Conservation (phyloP, 2,113 vertebrate species). For the Heloderma charlesbogerti region DNA sequence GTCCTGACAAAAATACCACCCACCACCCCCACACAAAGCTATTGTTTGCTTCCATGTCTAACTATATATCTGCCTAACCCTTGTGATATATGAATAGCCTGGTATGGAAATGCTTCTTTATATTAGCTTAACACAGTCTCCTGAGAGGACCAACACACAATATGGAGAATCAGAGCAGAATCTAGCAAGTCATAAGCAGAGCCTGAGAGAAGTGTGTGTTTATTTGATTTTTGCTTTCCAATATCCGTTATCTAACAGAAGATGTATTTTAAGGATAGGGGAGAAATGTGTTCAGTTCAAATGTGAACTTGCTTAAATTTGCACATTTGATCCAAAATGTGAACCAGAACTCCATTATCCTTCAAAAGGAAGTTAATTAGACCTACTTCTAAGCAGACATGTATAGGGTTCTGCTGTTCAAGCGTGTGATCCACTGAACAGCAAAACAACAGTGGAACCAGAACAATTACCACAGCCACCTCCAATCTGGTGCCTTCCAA, state of each 20-base stretch:
- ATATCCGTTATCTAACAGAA: not conserved
- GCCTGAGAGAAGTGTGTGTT: not conserved
- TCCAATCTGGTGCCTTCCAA: no score
- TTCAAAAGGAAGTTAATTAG: no score
- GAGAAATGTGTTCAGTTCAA: no score
- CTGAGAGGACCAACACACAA: not conserved
- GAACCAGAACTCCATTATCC: no score
- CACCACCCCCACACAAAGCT: no score
- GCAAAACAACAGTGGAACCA: constrained; percentile 79
- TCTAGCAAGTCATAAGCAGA: not conserved
- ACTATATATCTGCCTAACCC: constrained; percentile 63
- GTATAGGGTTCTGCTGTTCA: constrained; percentile 65
- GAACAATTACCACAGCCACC: constrained; percentile 66
- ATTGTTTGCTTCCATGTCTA: constrained; percentile 40
- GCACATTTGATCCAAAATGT: no score
- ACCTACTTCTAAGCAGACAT: not conserved
- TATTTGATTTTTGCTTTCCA: not conserved
- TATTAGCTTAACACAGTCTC: constrained; percentile 51
- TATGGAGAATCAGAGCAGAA: not conserved
- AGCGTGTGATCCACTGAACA: constrained; percentile 82
- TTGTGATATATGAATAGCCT: constrained; percentile 78
- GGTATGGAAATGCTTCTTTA: constrained; percentile 72
- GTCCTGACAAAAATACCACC: no score
- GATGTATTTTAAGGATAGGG: not conserved
- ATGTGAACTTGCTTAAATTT: no score